A percentile compares a stretch with the other conserved stretches of the same genome.
Conservation (phyloP, 2,797 vertebrate species). For the Sphenodon punctatus region DNA sequence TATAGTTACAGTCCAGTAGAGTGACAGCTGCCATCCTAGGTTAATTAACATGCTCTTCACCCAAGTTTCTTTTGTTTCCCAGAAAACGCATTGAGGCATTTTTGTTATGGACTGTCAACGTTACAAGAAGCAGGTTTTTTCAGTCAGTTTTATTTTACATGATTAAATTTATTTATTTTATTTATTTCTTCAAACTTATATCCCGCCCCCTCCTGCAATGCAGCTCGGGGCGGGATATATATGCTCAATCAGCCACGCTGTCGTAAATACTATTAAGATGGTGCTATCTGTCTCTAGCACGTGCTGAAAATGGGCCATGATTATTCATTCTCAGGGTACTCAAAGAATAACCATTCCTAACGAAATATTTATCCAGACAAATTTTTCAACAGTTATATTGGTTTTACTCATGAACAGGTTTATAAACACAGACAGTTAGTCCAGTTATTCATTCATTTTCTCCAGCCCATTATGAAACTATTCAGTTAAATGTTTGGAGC, state of each 20-base stretch:
- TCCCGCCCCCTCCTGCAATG: too few relatives aligned
- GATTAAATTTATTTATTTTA: too few relatives aligned
- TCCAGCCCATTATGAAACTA: too few relatives aligned
- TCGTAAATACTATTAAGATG: constrained; percentile 13
- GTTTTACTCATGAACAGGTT: background rate
- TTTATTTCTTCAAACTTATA: too few relatives aligned
- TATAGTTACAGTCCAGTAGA: background rate
- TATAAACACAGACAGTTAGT: background rate
- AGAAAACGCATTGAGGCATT: background rate
- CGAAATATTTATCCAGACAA: constrained; percentile 25
- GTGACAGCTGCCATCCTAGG: background rate
- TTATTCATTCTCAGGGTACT: background rate
- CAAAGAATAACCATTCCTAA: background rate
- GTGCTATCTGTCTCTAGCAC: constrained; percentile 48
- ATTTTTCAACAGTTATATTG: constrained; percentile 4
- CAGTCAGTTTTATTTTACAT: constrained; percentile 5
- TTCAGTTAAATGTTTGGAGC: too few relatives aligned
- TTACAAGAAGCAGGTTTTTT: background rate
- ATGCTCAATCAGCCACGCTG: constrained; percentile 19
- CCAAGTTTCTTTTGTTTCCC: background rate
- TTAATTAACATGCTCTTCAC: background rate
- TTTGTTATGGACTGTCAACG: constrained; percentile 13
- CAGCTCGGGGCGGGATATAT: too few relatives aligned
- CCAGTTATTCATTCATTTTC: too few relatives aligned
- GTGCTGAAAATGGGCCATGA: constrained; percentile 11